phyloP scores from a whole-genome alignment of 2,113 vertebrate species.

The Raja brachyura region DNA sequence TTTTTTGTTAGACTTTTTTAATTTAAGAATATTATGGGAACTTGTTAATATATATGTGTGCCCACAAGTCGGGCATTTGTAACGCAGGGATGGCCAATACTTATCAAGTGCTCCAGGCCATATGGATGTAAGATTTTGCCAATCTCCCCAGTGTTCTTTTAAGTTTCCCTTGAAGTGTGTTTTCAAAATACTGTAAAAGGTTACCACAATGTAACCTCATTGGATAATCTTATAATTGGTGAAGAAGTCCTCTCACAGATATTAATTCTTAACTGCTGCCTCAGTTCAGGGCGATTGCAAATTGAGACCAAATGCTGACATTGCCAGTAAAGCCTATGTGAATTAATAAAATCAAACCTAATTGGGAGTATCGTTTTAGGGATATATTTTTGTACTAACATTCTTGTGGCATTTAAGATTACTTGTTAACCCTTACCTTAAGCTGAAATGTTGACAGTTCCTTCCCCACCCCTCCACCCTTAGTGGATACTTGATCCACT shows the following conservation, averaged over 20 bases:
- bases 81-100: too few relatives aligned
- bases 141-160: neutral
- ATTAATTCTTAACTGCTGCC: too few relatives aligned
- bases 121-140: neutral
- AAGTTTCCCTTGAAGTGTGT: neutral
- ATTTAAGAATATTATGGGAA: too few relatives aligned
- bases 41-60: too few relatives aligned
- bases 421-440: neutral
- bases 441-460: too few relatives aligned
- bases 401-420: neutral
- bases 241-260: neutral
- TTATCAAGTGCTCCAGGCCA: neutral
- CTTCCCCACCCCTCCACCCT: too few relatives aligned
- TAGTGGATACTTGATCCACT: too few relatives aligned
- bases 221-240: neutral
- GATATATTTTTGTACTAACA: neutral
- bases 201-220: neutral
- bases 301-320: too few relatives aligned
- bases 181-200: neutral
- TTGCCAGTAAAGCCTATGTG: too few relatives aligned
- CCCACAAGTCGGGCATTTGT: too few relatives aligned
- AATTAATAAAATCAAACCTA: neutral
- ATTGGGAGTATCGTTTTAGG: neutral
- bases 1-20: too few relatives aligned
- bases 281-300: too few relatives aligned